Percentiles rank a stretch among this genome's conserved stretches.
Conservation (phyloP, 2,888 invertebrate species). For the Aethes cnicana region DNA sequence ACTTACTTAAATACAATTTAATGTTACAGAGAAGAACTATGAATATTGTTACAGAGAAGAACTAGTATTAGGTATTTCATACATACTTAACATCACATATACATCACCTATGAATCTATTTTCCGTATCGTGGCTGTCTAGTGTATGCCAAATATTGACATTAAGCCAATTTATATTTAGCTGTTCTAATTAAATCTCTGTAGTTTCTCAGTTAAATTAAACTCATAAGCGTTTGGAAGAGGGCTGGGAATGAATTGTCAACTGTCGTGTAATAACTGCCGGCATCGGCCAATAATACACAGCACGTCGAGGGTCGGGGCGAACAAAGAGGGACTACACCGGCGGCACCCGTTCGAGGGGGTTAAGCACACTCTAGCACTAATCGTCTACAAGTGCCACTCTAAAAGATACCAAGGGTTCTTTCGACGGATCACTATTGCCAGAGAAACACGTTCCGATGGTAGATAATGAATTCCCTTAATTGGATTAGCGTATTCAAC, state of each 20-base stretch:
- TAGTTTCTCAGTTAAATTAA: not conserved
- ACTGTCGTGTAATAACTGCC: slow-evolving; percentile 47
- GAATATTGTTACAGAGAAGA: too few relatives aligned
- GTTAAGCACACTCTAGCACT: slow-evolving; percentile 67
- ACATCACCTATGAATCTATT: too few relatives aligned
- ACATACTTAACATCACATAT: too few relatives aligned
- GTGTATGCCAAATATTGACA: too few relatives aligned
- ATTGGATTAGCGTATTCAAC: slow-evolving; percentile 65
- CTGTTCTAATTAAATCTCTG: not conserved
- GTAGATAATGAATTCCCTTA: slow-evolving; percentile 70
- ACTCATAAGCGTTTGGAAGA: slow-evolving; percentile 16
- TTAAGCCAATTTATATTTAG: not conserved
- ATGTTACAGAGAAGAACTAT: too few relatives aligned
- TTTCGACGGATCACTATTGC: slow-evolving; percentile 70
- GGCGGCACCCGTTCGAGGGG: slow-evolving; percentile 58
- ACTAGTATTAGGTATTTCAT: too few relatives aligned
- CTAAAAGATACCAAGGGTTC: slow-evolving; percentile 66
- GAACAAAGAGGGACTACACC: slow-evolving; percentile 60
- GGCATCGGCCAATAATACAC: slow-evolving; percentile 58
- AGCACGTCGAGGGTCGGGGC: slow-evolving; percentile 49
- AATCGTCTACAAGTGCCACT: slow-evolving; percentile 71
- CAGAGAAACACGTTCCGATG: slow-evolving; percentile 65
- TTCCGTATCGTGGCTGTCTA: too few relatives aligned
- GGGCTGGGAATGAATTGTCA: slow-evolving; percentile 25
- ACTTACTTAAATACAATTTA: too few relatives aligned